A percentile compares a stretch with the other conserved stretches of the same genome.
phyloP scores from a whole-genome alignment of 2,113 vertebrate species.

The Myanophis thanlyinensis region DNA sequence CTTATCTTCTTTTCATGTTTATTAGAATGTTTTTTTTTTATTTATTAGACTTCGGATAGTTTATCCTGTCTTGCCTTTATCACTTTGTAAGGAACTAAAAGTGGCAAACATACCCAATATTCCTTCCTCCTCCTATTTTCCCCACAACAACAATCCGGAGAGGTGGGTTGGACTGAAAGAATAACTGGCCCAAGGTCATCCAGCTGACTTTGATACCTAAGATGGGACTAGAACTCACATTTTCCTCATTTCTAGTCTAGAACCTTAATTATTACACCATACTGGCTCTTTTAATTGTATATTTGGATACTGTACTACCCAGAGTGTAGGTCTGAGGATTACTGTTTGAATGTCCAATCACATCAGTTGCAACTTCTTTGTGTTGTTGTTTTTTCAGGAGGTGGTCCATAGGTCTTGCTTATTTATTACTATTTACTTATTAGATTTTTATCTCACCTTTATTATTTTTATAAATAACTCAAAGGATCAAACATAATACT shows the following conservation, averaged over 20 bases:
- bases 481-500: background rate
- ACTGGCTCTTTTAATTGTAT: background rate
- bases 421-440: background rate
- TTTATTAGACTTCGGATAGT: background rate
- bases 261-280: background rate
- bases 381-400: background rate
- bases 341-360: background rate
- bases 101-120: background rate
- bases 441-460: background rate
- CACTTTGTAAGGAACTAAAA: background rate
- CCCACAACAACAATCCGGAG: background rate
- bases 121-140: background rate
- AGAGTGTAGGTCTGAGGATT: background rate
- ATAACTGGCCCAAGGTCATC: background rate
- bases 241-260: background rate
- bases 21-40: background rate
- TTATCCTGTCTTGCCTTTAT: background rate
- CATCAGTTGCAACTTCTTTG: background rate
- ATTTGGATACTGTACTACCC: background rate
- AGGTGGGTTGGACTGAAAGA: background rate
- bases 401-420: background rate
- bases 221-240: background rate
- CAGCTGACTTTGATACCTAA: background rate
- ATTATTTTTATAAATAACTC: background rate
- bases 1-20: background rate